These are phyloP conservation scores for Atlantisia rogersi DNA, from an alignment of 2,113 vertebrate genomes.

Conservation along the genomic window DNA sequence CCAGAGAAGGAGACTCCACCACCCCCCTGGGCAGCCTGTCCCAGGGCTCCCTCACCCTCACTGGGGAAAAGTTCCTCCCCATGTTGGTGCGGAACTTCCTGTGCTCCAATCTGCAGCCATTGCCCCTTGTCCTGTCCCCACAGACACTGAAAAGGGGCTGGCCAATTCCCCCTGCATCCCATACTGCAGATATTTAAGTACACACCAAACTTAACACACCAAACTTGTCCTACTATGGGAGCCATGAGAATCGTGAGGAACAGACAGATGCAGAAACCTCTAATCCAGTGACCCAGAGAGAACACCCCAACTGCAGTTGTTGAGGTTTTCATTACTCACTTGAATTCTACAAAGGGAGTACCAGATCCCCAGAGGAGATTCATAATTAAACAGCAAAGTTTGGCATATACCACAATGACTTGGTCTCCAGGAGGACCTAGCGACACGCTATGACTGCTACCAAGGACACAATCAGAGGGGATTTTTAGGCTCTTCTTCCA, in stretches of 20 bases:
- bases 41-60: no score
- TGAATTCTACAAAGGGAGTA: background rate
- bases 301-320: background rate
- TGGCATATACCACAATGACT: background rate
- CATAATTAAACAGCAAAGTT: background rate
- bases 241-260: rapidly evolving
- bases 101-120: no score
- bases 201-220: no score
- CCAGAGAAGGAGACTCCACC: no score
- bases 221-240: background rate
- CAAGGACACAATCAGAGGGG: background rate
- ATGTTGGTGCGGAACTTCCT: no score
- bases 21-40: no score
- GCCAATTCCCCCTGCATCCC: no score
- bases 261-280: background rate
- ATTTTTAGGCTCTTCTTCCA: background rate
- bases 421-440: background rate
- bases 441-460: background rate
- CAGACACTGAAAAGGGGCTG: no score
- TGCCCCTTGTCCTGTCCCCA: no score
- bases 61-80: no score
- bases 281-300: background rate
- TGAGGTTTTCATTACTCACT: background rate
- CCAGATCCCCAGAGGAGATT: background rate
- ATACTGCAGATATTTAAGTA: no score